Base-by-base conservation (phyloP, 2,888 invertebrate genomes). In the Campoletis raptor region DNA sequence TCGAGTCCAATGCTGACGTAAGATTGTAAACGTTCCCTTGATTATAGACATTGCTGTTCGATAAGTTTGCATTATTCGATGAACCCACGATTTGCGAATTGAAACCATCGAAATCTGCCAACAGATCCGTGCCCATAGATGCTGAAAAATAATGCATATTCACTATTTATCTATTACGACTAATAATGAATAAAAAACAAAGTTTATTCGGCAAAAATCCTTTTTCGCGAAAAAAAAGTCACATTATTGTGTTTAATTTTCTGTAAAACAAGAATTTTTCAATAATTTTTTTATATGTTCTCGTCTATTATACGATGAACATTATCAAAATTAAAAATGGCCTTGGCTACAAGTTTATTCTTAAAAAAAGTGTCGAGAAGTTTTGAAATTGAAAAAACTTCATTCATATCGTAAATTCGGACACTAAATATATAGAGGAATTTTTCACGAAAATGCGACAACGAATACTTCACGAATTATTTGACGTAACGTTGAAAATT, bases 51-150 rank as follows among this genome's bases (percentile, higher is more conserved):
- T 89, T 81, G 57, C 89, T 88, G 81, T 86, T 90, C 64, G 94
- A 92, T 18, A 93, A 81, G 80, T 93, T 93, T 0, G 90, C 78
- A 37, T 92, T 93, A 67, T 91, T 93, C 79, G 89, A 83, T 21
- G 92, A 88, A 76, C 83, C 15, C 88, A 83, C 45, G 91, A 87
- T 88, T 69, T 90, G 74, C 36, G 92, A 85, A 87, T 91, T 91
- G 82, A 93, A 93, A 87, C 94, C 95, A 76, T 94, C 94, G 85
- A 95, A 93, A 89, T 95, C 95, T 8, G 95, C 94, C 76, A 95
- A 90, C 88, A 95, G 94, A 93, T 95, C 95, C 6, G 93, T 91
- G 77, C 91, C 92, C 74, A 92, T 91, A 61, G 90, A 74, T 30
- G 89, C 91, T 93, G 74, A 36, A 79, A 84, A 66, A 61, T 74